A percentile compares a stretch with the other conserved stretches of the same genome.
phyloP scores from a whole-genome alignment of 2,888 invertebrate species.

The Xestoiulus laeticollis region DNA sequence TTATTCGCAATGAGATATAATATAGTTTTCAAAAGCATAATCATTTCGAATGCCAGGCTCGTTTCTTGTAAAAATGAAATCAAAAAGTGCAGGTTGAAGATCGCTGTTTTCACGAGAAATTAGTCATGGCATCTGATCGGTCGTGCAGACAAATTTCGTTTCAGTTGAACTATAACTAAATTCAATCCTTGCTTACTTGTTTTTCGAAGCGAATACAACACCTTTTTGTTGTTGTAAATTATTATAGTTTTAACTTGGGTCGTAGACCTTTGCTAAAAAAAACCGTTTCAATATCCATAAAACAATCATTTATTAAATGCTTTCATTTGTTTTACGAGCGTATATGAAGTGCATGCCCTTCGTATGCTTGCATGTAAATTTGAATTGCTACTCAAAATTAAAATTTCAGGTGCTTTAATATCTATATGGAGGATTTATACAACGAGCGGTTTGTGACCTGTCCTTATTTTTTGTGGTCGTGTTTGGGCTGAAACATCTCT shows the following conservation, averaged over 20 bases:
- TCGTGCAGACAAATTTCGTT: background rate
- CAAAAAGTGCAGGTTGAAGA: background rate
- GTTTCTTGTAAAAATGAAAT: background rate
- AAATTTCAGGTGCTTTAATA: background rate
- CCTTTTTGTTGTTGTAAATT: background rate
- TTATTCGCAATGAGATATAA: no score
- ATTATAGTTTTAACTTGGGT: background rate
- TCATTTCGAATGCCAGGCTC: background rate
- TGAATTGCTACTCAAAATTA: background rate
- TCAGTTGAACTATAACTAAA: background rate
- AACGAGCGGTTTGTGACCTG: background rate
- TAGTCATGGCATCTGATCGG: background rate
- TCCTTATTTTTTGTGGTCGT: background rate
- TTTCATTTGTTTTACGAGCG: background rate
- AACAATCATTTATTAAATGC: background rate
- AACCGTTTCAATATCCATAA: background rate
- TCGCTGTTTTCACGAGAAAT: background rate
- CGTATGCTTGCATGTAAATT: background rate
- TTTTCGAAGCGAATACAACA: background rate
- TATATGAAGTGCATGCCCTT: background rate
- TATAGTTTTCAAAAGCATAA: no score
- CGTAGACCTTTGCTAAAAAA: no score
- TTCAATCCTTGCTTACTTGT: background rate
- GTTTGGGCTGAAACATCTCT: background rate
- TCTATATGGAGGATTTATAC: background rate